Evolutionary conservation across 1,140 invertebrate genomes (phyloP).

Genomic region (Mamestra configurata): DNA sequence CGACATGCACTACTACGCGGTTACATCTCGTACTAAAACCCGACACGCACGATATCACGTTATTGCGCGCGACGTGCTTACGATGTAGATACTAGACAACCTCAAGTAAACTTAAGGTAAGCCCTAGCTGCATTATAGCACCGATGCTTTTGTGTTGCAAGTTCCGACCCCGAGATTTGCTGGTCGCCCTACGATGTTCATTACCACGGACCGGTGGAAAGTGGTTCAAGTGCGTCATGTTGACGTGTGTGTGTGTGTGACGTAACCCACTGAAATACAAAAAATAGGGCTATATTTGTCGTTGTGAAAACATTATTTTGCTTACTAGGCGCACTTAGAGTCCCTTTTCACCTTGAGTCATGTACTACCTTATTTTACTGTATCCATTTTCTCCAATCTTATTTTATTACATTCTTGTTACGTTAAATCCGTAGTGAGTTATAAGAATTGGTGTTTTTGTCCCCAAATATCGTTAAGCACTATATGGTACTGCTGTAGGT

Average conservation of each 20-base stretch:
- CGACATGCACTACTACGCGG: constrained; percentile 71
- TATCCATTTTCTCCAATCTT: not conserved
- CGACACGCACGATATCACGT: constrained; percentile 62
- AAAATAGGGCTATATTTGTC: constrained; percentile 28
- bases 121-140: constrained; percentile 14
- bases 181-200: constrained; percentile 41
- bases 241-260: constrained; percentile 64
- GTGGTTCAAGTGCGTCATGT: constrained; percentile 59
- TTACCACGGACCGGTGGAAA: constrained; percentile 52
- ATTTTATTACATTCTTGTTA: not conserved
- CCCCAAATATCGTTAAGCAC: not conserved
- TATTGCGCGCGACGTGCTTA: constrained; percentile 63
- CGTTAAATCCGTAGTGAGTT: not conserved
- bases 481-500: not conserved
- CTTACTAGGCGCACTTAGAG: not conserved
- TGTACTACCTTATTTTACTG: not conserved
- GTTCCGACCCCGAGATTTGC: not conserved
- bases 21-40: constrained; percentile 64
- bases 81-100: constrained; percentile 68
- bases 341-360: constrained; percentile 7
- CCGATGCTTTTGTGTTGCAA: constrained; percentile 11
- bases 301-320: constrained; percentile 8
- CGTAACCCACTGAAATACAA: constrained; percentile 55
- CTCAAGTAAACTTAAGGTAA: constrained; percentile 72
- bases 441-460: not conserved